Conservation (phyloP, 1,140 invertebrate species). For the Rhynchophorus ferrugineus region DNA sequence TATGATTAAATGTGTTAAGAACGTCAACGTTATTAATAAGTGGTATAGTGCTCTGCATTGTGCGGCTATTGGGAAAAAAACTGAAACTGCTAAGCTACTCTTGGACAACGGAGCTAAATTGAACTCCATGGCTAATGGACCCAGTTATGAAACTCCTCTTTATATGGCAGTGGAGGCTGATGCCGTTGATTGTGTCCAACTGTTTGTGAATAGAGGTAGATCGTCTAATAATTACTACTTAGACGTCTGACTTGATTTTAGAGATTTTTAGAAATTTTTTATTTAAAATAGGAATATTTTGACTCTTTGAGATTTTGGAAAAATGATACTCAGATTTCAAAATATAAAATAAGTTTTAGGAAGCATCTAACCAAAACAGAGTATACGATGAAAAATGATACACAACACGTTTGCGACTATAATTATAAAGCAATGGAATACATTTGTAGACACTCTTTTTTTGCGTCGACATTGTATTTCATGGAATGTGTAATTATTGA, state of each 20-base stretch:
- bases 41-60: conserved; percentile 69
- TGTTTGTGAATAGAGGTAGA: conserved; percentile 57
- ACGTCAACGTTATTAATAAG: conserved; percentile 56
- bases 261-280: background rate
- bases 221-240: no score
- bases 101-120: conserved; percentile 56
- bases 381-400: no score
- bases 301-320: no score
- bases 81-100: conserved; percentile 61
- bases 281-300: background rate
- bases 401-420: no score
- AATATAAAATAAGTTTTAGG: no score
- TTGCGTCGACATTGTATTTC: no score
- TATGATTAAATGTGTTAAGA: conserved; percentile 56
- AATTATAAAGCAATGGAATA: no score
- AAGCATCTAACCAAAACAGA: no score
- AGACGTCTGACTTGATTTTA: no score
- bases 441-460: no score
- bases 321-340: no score
- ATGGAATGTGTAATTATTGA: no score
- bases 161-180: conserved; percentile 68
- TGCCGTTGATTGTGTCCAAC: conserved; percentile 59
- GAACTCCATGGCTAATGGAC: conserved; percentile 44
- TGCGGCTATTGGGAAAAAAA: conserved; percentile 68
- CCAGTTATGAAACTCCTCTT: conserved; percentile 65